phyloP scores from a whole-genome alignment of 2,888 invertebrate species.

The Litoditis marina region DNA sequence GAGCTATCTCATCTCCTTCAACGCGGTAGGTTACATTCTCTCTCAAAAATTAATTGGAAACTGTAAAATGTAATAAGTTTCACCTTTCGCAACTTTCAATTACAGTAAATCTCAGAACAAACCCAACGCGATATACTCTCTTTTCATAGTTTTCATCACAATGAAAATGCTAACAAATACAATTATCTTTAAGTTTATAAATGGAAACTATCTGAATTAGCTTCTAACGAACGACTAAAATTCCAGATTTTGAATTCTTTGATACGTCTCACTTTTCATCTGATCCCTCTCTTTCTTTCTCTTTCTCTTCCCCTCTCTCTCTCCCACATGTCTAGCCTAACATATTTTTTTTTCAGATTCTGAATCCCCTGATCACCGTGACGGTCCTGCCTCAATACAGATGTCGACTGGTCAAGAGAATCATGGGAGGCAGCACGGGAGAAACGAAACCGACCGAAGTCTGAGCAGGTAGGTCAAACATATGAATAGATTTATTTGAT shows the following conservation, averaged over 20 bases:
- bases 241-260: background rate
- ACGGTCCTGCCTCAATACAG: conserved; percentile 61
- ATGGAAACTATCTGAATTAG: no score
- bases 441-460: conserved; percentile 12
- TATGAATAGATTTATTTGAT: no score
- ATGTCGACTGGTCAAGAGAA: conserved; percentile 27
- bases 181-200: no score
- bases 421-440: conserved; percentile 16
- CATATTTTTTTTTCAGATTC: conserved; percentile 42
- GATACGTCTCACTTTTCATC: background rate
- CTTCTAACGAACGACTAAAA: background rate
- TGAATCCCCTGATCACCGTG: conserved; percentile 59
- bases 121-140: no score
- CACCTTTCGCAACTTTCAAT: background rate
- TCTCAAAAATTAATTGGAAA: no score
- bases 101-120: background rate
- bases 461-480: background rate
- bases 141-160: no score
- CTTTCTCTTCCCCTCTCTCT: background rate
- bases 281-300: no score
- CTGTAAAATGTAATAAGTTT: no score
- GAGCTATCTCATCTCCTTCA: conserved; percentile 47
- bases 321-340: background rate
- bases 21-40: conserved; percentile 54
- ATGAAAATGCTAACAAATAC: no score